A percentile compares a stretch with the other conserved stretches of the same genome.
These are phyloP conservation scores for Rhinichthys osculus DNA, from an alignment of 2,797 vertebrate genomes.

Conservation along the genomic window DNA sequence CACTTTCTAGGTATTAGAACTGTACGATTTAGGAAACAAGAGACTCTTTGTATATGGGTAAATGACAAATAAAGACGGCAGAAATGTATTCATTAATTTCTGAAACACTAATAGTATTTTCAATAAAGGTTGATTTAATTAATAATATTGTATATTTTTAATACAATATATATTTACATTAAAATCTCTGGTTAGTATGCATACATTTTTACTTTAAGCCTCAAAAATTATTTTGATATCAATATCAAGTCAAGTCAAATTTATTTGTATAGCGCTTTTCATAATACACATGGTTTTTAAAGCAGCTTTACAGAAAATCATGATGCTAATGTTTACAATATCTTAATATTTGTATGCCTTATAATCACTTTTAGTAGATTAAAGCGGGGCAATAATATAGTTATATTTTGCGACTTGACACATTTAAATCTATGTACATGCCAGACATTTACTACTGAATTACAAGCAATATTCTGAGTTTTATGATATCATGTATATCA, in stretches of 20 bases:
- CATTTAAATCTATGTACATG: neutral
- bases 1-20: neutral
- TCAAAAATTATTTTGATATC: neutral
- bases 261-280: neutral
- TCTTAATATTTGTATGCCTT: too few relatives aligned
- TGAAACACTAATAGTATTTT: neutral
- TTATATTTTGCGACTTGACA: too few relatives aligned
- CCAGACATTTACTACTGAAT: neutral
- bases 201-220: neutral
- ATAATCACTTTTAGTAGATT: too few relatives aligned
- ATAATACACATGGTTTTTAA: neutral
- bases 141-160: neutral
- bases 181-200: neutral
- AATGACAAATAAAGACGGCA: neutral
- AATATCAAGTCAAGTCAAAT: neutral
- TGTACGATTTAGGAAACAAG: neutral
- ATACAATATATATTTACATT: neutral
- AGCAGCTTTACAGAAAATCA: neutral
- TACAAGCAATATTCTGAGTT: neutral
- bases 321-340: too few relatives aligned
- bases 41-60: neutral
- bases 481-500: neutral
- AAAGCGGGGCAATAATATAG: too few relatives aligned
- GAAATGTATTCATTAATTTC: neutral
- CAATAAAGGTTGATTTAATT: neutral